Percentiles rank a stretch among this genome's conserved stretches.
Evolutionary conservation across 92 coral and sea anemone species (phyloP).

Genomic region (Epizoanthus stellaris): DNA sequence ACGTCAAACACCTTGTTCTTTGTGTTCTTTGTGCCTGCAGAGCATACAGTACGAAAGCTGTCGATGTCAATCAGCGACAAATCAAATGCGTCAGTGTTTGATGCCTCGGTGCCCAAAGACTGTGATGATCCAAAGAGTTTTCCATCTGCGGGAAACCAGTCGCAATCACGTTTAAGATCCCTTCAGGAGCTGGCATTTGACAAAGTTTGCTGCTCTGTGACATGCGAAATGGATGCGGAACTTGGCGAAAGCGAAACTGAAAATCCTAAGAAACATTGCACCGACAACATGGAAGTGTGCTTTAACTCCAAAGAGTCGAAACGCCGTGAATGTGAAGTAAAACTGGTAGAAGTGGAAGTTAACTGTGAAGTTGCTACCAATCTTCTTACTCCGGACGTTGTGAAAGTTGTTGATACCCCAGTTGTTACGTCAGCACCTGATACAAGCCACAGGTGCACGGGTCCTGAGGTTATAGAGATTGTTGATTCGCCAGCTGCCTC

Average conservation of each 20-base stretch:
- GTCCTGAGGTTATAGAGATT: conserved; percentile 4
- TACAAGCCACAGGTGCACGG: neutral
- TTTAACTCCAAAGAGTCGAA: neutral
- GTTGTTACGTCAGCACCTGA: neutral
- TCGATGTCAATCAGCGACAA: neutral
- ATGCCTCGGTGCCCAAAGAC: neutral
- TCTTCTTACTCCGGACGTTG: neutral
- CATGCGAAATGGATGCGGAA: neutral
- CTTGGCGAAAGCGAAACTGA: neutral
- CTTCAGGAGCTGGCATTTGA: conserved; percentile 9
- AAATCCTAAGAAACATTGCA: no score
- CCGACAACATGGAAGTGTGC: neutral
- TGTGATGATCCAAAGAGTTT: neutral
- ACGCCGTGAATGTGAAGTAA: neutral
- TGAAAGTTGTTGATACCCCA: neutral
- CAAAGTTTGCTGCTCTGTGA: neutral
- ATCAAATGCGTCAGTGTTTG: conserved; percentile 8
- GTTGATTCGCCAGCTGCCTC: conserved; percentile 25
- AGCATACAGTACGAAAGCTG: neutral
- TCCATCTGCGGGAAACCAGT: neutral
- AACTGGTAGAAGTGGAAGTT: neutral
- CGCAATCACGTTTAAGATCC: conserved; percentile 1
- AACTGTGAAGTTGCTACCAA: neutral
- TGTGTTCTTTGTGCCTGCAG: no score
- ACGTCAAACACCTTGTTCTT: neutral